These are phyloP conservation scores for Hybognathus amarus DNA, from an alignment of 2,797 vertebrate genomes.

Conservation along the genomic window DNA sequence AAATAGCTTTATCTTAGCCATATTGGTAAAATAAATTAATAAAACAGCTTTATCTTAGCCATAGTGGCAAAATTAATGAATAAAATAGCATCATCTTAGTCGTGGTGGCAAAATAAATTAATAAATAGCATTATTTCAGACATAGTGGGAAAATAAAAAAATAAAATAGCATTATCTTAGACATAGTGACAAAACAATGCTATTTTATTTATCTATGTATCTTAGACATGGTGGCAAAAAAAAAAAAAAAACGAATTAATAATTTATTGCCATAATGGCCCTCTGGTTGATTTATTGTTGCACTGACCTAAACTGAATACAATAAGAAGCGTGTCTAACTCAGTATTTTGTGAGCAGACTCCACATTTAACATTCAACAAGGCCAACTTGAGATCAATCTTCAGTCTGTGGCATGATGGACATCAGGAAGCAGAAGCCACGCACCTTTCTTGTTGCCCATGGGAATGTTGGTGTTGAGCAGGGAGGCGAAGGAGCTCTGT, in stretches of 20 bases:
- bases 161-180: background rate
- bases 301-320: background rate
- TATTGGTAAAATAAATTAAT: background rate
- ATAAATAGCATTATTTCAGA: background rate
- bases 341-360: background rate
- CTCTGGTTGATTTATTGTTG: too few relatives aligned
- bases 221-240: too few relatives aligned
- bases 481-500: conserved; percentile 97
- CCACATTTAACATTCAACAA: background rate
- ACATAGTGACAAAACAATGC: too few relatives aligned
- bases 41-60: too few relatives aligned
- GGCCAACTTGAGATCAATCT: background rate
- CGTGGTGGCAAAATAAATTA: background rate
- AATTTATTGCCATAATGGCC: too few relatives aligned
- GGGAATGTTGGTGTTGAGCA: conserved; percentile 95
- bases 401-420: background rate
- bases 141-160: background rate
- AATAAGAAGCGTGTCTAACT: background rate
- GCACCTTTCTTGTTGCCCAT: conserved; percentile 99
- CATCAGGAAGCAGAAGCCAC: background rate
- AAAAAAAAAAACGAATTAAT: too few relatives aligned
- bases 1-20: background rate
- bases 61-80: too few relatives aligned
- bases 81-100: too few relatives aligned
- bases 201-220: too few relatives aligned